Conservation (phyloP, 1,140 invertebrate genomes). For the Phymastichus coffea region DNA sequence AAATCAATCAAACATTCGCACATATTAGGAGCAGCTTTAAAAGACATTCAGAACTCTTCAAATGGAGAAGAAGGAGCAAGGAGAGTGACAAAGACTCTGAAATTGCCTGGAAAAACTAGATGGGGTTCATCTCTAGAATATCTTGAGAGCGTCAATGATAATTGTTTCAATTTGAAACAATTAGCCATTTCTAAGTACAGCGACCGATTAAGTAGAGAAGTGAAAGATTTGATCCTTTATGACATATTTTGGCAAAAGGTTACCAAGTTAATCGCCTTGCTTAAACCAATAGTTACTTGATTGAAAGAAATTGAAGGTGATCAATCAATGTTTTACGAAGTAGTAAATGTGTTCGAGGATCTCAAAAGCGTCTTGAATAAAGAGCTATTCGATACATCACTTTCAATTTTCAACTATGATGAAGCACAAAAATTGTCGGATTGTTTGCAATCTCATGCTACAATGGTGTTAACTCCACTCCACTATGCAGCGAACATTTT, state of each 20-base stretch:
- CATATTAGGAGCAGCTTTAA: slow-evolving; percentile 12
- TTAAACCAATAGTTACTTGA: slow-evolving; percentile 23
- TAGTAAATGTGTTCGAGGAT: slow-evolving; percentile 22
- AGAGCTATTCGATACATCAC: background rate
- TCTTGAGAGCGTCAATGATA: slow-evolving; percentile 21
- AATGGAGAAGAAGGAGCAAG: background rate
- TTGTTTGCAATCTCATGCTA: slow-evolving; percentile 4
- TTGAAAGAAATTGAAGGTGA: slow-evolving; percentile 25
- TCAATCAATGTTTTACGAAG: slow-evolving; percentile 10
- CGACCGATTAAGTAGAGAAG: background rate
- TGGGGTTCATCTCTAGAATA: slow-evolving; percentile 22
- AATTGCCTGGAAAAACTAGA: slow-evolving; percentile 28
- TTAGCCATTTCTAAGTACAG: slow-evolving; percentile 18
- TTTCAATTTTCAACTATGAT: background rate
- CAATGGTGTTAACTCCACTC: slow-evolving; percentile 15
- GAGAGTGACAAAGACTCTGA: slow-evolving; percentile 15
- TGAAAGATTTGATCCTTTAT: slow-evolving; percentile 19
- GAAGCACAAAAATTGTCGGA: slow-evolving; percentile 1
- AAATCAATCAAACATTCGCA: slow-evolving; percentile 25
- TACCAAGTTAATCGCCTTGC: slow-evolving; percentile 12
- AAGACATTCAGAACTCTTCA: slow-evolving; percentile 18
- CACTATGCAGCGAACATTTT: slow-evolving; percentile 28
- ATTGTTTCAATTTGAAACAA: slow-evolving; percentile 27
- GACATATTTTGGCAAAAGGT: slow-evolving; percentile 24
- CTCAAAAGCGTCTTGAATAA: slow-evolving; percentile 9